Conservation (phyloP, 2,113 vertebrate species). For the Petrocephalus microphthalmus region DNA sequence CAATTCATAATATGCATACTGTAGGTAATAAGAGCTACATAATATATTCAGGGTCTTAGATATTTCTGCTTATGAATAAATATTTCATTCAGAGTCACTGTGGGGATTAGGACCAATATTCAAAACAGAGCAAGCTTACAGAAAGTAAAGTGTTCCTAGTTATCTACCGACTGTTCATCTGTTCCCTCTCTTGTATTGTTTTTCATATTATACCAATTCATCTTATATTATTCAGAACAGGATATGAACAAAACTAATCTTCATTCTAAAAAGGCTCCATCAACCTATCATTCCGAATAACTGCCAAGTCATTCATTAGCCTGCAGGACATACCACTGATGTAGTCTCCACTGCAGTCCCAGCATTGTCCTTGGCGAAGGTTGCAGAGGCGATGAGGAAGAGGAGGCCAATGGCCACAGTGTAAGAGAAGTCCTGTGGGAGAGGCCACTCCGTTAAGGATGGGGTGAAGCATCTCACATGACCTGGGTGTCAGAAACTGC, state of each 20-base stretch:
- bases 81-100: neutral
- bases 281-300: neutral
- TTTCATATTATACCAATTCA: neutral
- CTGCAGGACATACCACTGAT: constrained; percentile 63
- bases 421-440: constrained; percentile 66
- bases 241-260: neutral
- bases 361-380: constrained; percentile 51
- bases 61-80: neutral
- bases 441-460: neutral
- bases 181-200: neutral
- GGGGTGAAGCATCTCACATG: neutral
- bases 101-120: neutral
- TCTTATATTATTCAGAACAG: neutral
- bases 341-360: constrained; percentile 33
- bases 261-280: neutral
- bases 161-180: neutral
- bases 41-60: neutral
- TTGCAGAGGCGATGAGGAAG: constrained; percentile 65
- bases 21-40: neutral
- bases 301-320: neutral
- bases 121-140: neutral
- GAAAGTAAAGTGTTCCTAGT: neutral
- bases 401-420: constrained; percentile 17
- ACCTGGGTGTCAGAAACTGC: neutral
- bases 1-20: neutral